These are phyloP conservation scores for Pelodytes ibericus DNA, from an alignment of 2,797 vertebrate species.

Conservation along the genomic window DNA sequence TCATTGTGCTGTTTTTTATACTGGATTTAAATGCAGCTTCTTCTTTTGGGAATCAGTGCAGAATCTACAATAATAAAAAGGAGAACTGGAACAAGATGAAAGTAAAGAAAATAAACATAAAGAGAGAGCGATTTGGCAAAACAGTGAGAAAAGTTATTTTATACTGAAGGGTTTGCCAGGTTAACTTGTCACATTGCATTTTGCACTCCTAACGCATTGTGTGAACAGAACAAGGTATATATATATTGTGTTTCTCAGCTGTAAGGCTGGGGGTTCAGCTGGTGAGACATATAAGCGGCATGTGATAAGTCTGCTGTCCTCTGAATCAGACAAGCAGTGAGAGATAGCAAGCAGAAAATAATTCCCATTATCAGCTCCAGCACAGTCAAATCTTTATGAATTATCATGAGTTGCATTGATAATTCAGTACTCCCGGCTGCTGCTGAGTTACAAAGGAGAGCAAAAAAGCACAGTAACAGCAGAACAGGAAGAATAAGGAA, in stretches of 20 bases:
- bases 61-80: too few species aligned
- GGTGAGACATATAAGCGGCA: conserved; percentile 1
- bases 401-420: conserved; percentile 6
- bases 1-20: too few species aligned
- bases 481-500: background rate
- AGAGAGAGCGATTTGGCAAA: too few species aligned
- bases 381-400: conserved; percentile 6
- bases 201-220: conserved; percentile 13
- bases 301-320: conserved; percentile 14
- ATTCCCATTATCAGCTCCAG: conserved; percentile 5
- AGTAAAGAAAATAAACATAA: too few species aligned
- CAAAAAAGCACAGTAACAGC: background rate
- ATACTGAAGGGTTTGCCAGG: background rate
- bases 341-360: background rate
- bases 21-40: too few species aligned
- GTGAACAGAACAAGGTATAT: conserved; percentile 17
- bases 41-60: too few species aligned
- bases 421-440: too few species aligned
- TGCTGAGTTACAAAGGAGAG: too few species aligned
- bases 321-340: background rate
- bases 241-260: conserved; percentile 9
- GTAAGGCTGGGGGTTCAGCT: background rate
- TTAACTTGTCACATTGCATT: conserved; percentile 20
- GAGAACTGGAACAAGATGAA: too few species aligned
- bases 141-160: conserved; percentile 8